Conservation (phyloP, 2,888 invertebrate genomes). For the Cantharis rustica region DNA sequence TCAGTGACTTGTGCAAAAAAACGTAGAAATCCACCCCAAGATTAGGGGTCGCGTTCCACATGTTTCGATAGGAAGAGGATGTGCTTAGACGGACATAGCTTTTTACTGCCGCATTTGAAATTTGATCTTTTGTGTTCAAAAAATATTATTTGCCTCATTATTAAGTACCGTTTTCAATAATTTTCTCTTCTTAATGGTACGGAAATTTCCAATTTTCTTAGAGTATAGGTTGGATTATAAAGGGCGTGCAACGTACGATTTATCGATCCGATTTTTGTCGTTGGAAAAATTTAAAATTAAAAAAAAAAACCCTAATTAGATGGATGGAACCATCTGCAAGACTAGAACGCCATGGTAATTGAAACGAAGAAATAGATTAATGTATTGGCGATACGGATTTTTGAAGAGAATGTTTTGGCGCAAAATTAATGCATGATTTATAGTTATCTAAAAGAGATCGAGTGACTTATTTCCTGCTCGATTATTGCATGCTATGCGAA, state of each 20-base stretch:
- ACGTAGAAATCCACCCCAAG: slow-evolving; percentile 10
- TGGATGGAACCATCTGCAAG: slow-evolving; percentile 23
- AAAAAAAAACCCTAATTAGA: slow-evolving; percentile 11
- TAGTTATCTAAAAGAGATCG: slow-evolving; percentile 25
- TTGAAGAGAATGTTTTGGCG: slow-evolving; percentile 39
- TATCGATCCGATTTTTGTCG: not conserved
- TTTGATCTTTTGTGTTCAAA: slow-evolving; percentile 12
- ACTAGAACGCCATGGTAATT: slow-evolving; percentile 19
- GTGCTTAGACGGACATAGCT: slow-evolving; percentile 28
- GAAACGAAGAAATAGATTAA: slow-evolving; percentile 28
- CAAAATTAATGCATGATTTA: slow-evolving; percentile 37
- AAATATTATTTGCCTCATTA: not conserved
- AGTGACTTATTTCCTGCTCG: slow-evolving; percentile 34
- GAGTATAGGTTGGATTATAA: too few species aligned
- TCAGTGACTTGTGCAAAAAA: slow-evolving; percentile 19
- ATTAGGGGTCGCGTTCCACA: slow-evolving; percentile 23
- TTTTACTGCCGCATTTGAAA: slow-evolving; percentile 28
- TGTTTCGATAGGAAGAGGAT: slow-evolving; percentile 31
- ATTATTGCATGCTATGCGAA: not conserved
- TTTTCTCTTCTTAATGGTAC: not conserved
- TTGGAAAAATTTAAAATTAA: not conserved
- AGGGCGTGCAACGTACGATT: not conserved
- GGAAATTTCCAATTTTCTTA: not conserved
- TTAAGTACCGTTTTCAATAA: not conserved
- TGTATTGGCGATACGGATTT: slow-evolving; percentile 26